Evolutionary conservation across 2,888 invertebrate species (phyloP).

Genomic region (Phalangium opilio): DNA sequence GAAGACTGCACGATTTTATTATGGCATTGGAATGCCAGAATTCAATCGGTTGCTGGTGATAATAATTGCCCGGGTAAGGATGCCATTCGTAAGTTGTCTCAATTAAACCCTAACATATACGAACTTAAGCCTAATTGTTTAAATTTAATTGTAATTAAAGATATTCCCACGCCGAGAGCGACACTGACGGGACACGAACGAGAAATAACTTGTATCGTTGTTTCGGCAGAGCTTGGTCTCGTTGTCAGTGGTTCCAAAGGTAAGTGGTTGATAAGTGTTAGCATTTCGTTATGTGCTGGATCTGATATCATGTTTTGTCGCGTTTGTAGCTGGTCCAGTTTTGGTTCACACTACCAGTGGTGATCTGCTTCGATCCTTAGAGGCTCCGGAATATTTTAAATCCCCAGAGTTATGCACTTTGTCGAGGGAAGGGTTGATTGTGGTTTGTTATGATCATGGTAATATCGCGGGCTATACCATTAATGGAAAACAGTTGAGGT

Average conservation of each 20-base stretch:
- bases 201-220: constrained; percentile 83
- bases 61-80: constrained; percentile 32
- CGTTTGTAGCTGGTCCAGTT: constrained; percentile 72
- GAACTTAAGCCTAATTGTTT: not conserved
- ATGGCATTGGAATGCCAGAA: constrained; percentile 98
- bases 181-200: constrained; percentile 96
- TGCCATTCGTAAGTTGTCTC: not conserved
- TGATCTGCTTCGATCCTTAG: constrained; percentile 79
- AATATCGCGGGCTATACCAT: constrained; percentile 87
- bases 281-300: not conserved
- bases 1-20: constrained; percentile 94
- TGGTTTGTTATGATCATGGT: constrained; percentile 81
- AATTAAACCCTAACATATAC: not conserved
- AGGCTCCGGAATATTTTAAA: constrained; percentile 55
- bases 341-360: constrained; percentile 96
- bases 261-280: constrained; percentile 26
- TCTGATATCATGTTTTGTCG: constrained; percentile 7
- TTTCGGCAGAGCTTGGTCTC: constrained; percentile 92
- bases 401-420: constrained; percentile 77
- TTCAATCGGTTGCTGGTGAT: constrained; percentile 92
- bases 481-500: constrained; percentile 73
- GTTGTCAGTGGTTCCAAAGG: constrained; percentile 83
- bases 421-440: constrained; percentile 89
- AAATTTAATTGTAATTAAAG: constrained; percentile 28
- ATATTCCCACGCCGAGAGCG: constrained; percentile 85